Evolutionary conservation across 2,797 vertebrate genomes (phyloP).

Genomic region (Mormyrus hasselquistii): DNA sequence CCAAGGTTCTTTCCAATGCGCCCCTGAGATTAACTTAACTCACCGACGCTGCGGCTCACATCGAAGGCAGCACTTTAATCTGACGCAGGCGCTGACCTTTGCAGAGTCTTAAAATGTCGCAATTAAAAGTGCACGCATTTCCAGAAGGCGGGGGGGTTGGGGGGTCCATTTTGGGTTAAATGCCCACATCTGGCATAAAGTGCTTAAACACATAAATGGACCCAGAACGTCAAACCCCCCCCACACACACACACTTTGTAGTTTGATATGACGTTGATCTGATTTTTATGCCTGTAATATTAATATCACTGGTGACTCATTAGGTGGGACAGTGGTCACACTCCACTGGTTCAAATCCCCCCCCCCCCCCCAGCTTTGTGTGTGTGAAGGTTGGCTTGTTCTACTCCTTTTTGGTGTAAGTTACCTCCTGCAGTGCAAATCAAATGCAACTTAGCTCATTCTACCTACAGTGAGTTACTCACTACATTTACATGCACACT

Average conservation of each 20-base stretch:
- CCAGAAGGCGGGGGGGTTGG: slow-evolving; percentile 22
- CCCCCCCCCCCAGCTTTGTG: not conserved
- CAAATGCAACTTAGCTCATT: not conserved
- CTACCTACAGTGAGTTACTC: not conserved
- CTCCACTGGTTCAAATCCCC: not conserved
- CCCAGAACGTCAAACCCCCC: not conserved
- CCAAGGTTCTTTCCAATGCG: not conserved
- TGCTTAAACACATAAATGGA: not conserved
- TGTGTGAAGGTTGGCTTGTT: not conserved
- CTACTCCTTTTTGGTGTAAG: not conserved
- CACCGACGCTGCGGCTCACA: not conserved
- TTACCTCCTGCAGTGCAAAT: not conserved
- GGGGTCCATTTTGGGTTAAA: not conserved
- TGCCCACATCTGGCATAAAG: not conserved
- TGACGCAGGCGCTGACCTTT: slow-evolving; percentile 47
- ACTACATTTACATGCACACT: not conserved
- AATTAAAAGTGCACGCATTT: slow-evolving; percentile 61
- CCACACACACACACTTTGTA: not conserved
- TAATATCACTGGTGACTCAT: not conserved
- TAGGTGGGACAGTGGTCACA: not conserved
- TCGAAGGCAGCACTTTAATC: slow-evolving; percentile 43
- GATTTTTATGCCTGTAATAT: not conserved
- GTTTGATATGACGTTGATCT: not conserved
- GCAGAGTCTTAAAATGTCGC: slow-evolving; percentile 31
- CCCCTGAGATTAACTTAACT: not conserved